phyloP scores from a whole-genome alignment of 2,888 invertebrate genomes.

The Sycophila texana region DNA sequence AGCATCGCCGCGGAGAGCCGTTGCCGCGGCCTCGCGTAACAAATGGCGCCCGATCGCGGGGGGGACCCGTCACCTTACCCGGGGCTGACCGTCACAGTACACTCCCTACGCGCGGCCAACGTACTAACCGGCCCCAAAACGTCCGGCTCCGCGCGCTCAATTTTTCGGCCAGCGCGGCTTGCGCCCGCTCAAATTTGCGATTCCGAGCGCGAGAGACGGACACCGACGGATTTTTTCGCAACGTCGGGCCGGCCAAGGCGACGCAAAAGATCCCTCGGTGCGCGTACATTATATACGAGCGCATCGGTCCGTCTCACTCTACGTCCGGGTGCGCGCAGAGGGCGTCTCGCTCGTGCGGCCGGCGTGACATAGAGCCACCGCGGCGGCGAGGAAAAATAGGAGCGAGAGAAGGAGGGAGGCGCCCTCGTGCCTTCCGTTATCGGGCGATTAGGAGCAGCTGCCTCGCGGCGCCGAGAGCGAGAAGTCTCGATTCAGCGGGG shows the following conservation, averaged over 20 bases:
- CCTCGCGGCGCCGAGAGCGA: neutral
- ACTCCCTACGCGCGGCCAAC: neutral
- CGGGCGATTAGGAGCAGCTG: conserved; percentile 40
- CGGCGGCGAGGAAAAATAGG: conserved; percentile 32
- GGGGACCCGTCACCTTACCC: no score
- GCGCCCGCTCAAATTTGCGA: no score
- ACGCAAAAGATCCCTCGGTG: neutral
- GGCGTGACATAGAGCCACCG: conserved; percentile 20
- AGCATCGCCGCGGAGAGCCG: no score
- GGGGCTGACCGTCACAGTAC: neutral
- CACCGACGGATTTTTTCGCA: no score
- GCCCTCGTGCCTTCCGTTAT: conserved; percentile 49
- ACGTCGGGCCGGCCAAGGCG: neutral
- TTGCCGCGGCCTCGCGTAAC: no score
- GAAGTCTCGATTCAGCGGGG: neutral
- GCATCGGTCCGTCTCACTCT: neutral
- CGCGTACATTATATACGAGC: no score
- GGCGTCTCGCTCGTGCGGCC: neutral
- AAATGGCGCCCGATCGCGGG: no score
- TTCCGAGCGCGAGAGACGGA: no score
- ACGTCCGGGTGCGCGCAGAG: no score
- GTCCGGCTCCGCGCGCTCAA: conserved; percentile 18
- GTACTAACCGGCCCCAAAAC: conserved; percentile 47
- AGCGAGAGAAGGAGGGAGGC: conserved; percentile 11
- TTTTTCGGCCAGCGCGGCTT: conserved; percentile 33